Evolutionary conservation across 2,888 invertebrate genomes (phyloP).

Genomic region (Xanthia icteritia): DNA sequence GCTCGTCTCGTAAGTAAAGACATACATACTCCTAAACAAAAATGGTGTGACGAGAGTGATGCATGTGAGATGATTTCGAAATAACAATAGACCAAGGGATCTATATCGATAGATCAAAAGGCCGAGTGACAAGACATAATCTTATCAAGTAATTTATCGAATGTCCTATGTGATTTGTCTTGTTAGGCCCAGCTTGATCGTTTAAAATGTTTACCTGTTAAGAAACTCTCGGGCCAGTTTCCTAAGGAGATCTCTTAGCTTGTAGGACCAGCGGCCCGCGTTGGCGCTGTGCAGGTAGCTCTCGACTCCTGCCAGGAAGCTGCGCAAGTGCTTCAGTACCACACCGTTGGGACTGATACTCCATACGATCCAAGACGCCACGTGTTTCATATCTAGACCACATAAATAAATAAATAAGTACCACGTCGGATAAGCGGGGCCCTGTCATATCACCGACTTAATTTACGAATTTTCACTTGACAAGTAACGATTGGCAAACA

Average conservation of each 20-base stretch:
- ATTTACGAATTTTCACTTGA: background rate
- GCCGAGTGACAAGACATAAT: slow-evolving; percentile 8
- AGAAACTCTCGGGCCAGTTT: slow-evolving; percentile 93
- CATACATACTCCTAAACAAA: slow-evolving; percentile 33
- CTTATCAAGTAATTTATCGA: slow-evolving; percentile 5
- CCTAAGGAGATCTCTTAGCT: slow-evolving; percentile 92
- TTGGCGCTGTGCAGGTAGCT: slow-evolving; percentile 98
- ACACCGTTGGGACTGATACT: slow-evolving; percentile 92
- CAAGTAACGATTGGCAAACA: background rate
- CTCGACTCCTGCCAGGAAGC: slow-evolving; percentile 95
- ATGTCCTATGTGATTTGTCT: background rate
- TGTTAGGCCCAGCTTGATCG: background rate
- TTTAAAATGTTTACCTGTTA: slow-evolving; percentile 82
- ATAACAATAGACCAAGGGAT: too few species aligned
- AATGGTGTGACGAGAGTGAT: slow-evolving; percentile 23
- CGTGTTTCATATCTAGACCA: slow-evolving; percentile 83
- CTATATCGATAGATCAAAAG: too few species aligned
- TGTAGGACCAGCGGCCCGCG: slow-evolving; percentile 94
- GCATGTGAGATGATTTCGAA: slow-evolving; percentile 7
- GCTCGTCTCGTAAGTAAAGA: slow-evolving; percentile 21
- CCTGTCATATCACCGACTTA: background rate
- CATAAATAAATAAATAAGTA: slow-evolving; percentile 21
- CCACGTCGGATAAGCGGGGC: background rate
- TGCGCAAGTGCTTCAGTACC: slow-evolving; percentile 93
- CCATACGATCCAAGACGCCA: slow-evolving; percentile 91